A percentile compares a stretch with the other conserved stretches of the same genome.
Evolutionary conservation across 1,140 invertebrate genomes (phyloP).

Genomic region (Drosophila funebris): DNA sequence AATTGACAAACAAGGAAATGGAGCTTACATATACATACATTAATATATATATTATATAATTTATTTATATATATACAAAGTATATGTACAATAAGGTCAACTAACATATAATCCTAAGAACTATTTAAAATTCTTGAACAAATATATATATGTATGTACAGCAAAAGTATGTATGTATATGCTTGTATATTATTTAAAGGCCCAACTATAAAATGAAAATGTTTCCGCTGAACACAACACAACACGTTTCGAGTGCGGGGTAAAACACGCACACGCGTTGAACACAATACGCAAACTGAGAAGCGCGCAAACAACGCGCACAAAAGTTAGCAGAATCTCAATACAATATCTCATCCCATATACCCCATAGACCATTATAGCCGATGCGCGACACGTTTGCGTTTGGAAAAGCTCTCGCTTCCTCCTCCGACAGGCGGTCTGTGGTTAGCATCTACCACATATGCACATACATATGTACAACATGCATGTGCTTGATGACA

Average conservation of each 20-base stretch:
- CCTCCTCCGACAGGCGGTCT: constrained; percentile 29
- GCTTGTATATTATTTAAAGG: neutral
- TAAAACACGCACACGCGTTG: constrained; percentile 27
- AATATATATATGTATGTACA: constrained; percentile 1
- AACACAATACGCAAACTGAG: constrained; percentile 34
- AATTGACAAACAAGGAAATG: constrained; percentile 2
- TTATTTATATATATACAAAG: neutral
- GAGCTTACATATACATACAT: neutral
- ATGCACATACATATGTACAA: constrained; percentile 10
- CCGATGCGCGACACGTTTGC: constrained; percentile 30
- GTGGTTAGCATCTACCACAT: constrained; percentile 18
- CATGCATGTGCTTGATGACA: constrained; percentile 20
- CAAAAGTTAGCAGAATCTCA: constrained; percentile 18
- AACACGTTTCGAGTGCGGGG: constrained; percentile 24
- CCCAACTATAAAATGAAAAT: constrained; percentile 18
- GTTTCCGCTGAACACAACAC: constrained; percentile 15
- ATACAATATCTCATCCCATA: constrained; percentile 7
- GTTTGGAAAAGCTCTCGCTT: constrained; percentile 31
- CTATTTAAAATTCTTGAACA: neutral
- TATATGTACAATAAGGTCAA: constrained; percentile 11
- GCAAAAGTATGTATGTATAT: constrained; percentile 10
- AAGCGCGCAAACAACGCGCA: constrained; percentile 13
- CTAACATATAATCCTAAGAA: constrained; percentile 20
- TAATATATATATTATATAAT: neutral
- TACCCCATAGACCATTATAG: constrained; percentile 16